Conservation (phyloP, 2,113 vertebrate species). For the Myanophis thanlyinensis region DNA sequence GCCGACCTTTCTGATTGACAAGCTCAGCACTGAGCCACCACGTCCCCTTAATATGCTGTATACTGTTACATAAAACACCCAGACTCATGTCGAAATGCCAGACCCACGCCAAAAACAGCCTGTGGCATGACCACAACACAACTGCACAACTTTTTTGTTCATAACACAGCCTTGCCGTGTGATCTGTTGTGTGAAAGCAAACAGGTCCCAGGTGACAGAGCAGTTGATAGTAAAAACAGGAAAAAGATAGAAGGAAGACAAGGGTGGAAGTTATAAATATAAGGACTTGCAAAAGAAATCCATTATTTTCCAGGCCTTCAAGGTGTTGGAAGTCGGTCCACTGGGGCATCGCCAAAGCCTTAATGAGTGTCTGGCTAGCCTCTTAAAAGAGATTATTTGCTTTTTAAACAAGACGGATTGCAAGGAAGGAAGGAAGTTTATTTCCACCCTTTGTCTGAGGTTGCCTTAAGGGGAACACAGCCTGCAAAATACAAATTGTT, state of each 20-base stretch:
- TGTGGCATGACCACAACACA: conserved; percentile 47
- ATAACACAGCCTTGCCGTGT: conserved; percentile 19
- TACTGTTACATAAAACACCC: too few relatives aligned
- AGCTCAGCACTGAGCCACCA: too few relatives aligned
- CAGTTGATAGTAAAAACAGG: conserved; percentile 35
- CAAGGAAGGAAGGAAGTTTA: conserved; percentile 29
- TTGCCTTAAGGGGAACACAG: conserved; percentile 14
- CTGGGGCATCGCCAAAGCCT: conserved; percentile 22
- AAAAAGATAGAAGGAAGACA: neutral
- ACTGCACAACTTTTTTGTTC: conserved; percentile 57
- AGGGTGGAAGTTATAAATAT: conserved; percentile 20
- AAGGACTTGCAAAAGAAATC: conserved; percentile 36
- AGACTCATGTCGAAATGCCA: conserved; percentile 13
- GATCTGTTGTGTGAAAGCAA: conserved; percentile 18
- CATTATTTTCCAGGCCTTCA: conserved; percentile 26
- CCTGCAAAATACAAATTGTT: conserved; percentile 20
- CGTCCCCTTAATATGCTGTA: too few relatives aligned
- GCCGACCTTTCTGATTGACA: too few relatives aligned
- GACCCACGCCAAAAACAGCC: conserved; percentile 50
- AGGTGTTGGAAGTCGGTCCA: conserved; percentile 18
- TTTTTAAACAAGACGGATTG: conserved; percentile 16
- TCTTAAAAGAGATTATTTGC: neutral
- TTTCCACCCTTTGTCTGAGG: neutral
- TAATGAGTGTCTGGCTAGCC: conserved; percentile 10
- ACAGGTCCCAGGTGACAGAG: conserved; percentile 41